Evolutionary conservation across 2,797 vertebrate species (phyloP), one percentile per base, ranked within the genome.

Genomic region (Halcyon chelicuti): DNA sequence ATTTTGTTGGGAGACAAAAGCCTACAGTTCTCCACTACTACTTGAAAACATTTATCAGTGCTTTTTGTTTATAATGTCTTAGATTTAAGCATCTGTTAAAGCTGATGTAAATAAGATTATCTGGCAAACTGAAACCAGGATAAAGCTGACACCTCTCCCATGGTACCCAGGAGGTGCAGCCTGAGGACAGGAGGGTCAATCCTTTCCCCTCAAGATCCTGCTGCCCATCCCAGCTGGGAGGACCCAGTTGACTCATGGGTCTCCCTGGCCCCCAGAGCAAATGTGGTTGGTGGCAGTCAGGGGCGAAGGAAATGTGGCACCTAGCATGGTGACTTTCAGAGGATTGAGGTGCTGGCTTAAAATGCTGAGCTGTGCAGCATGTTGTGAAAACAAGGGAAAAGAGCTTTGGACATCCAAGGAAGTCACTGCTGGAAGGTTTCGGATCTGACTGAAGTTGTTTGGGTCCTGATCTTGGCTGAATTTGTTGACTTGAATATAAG

Each of bases 221-320:
- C 46, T 78, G 7, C 37, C 28, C 8, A 6, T 72, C 17, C 21
- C 0, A 1, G 10, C 37, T 57, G 22, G 57, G 16, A 67, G 15
- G 19, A 72, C 9, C 19, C n/a, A 68, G 20, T 8, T 73, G 46
- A 35, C 16, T 22, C 3, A 0, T 2, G 1, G 11, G 7, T 57
- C 6, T 70, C 18, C 12, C n/a, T 62, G 57, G 18, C 2, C 3
- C 14, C 14, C 0, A 1, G 14, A 12, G 8, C 13, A 66, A 68
- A 47, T 0, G 0, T n/a, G 6, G 9, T 9, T 2, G 1, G 31
- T 61, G 46, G 39, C 49, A 75, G 40, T n/a, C 42, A 62, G 51
- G 18, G 29, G 0, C 0, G 0, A 91, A 49, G 52, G 42, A 9
- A 12, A 2, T 1, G 3, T 47, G 14, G 8, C 14, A 15, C 31